Evolutionary conservation across 2,888 invertebrate genomes (phyloP).

Genomic region (Tinea semifulvella): DNA sequence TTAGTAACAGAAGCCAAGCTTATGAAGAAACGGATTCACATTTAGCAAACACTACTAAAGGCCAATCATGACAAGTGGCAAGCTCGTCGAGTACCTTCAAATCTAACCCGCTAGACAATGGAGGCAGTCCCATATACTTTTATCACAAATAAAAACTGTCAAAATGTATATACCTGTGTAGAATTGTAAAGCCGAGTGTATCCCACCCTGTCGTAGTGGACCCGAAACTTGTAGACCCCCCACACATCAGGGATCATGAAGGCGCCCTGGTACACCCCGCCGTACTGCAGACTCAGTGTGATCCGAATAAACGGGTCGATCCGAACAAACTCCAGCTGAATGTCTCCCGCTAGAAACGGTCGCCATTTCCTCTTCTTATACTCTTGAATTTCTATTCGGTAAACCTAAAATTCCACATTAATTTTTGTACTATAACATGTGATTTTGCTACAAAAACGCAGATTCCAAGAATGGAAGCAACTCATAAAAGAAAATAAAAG

Average conservation of each 20-base stretch:
- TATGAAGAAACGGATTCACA: no score
- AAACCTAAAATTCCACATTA: constrained; percentile 78
- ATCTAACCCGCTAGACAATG: no score
- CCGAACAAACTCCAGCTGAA: constrained; percentile 97
- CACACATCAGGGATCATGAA: constrained; percentile 99
- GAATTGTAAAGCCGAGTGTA: constrained; percentile 93
- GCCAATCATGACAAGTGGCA: no score
- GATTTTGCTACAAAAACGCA: no score
- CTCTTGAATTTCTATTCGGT: constrained; percentile 91
- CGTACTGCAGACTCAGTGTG: constrained; percentile 73
- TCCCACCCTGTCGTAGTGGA: constrained; percentile 96
- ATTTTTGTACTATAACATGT: no score
- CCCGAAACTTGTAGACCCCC: constrained; percentile 98
- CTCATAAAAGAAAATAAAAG: constrained; percentile 2
- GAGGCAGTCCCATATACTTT: no score
- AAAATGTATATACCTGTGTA: constrained; percentile 91
- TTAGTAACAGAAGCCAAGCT: neutral
- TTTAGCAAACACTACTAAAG: no score
- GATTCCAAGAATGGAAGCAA: no score
- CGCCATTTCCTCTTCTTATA: constrained; percentile 86
- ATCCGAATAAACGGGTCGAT: constrained; percentile 98
- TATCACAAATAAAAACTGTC: no score
- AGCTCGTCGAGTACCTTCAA: no score
- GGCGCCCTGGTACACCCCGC: constrained; percentile 84
- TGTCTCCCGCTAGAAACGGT: constrained; percentile 89